Conservation (phyloP, 1,140 invertebrate species). For the Hypsibius dujardini region DNA sequence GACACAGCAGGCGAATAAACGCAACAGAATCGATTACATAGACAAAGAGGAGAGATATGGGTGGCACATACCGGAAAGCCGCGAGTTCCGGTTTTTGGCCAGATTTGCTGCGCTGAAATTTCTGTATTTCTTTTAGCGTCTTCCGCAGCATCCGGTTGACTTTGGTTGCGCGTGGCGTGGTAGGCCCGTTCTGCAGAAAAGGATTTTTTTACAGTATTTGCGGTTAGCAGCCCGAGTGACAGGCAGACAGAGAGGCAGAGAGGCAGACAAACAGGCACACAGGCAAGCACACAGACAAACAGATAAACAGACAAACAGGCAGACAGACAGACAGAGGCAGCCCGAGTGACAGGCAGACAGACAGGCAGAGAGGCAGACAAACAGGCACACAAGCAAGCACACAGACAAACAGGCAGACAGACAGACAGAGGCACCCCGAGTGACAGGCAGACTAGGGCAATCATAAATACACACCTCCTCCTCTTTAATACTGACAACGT, state of each 20-base stretch:
- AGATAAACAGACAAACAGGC: background rate
- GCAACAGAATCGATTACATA: too few relatives aligned
- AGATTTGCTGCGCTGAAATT: background rate
- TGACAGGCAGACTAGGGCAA: background rate
- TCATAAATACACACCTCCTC: background rate
- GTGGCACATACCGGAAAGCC: background rate
- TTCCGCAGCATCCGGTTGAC: background rate
- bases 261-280: too few relatives aligned
- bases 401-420: too few relatives aligned
- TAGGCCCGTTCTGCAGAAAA: conserved; percentile 3
- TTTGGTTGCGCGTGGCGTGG: background rate
- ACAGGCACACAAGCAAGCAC: too few relatives aligned
- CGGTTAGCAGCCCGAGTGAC: background rate
- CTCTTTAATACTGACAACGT: background rate
- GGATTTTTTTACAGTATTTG: background rate
- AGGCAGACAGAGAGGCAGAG: background rate
- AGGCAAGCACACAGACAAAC: background rate
- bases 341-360: background rate
- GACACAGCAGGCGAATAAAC: too few relatives aligned
- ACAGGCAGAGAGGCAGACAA: background rate
- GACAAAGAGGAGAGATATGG: too few relatives aligned
- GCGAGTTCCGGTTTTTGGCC: background rate
- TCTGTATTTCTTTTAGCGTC: conserved; percentile 1
- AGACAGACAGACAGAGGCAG: background rate
- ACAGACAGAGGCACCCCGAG: too few relatives aligned